Conservation (phyloP, 2,888 invertebrate genomes). For the Diogma glabrata region DNA sequence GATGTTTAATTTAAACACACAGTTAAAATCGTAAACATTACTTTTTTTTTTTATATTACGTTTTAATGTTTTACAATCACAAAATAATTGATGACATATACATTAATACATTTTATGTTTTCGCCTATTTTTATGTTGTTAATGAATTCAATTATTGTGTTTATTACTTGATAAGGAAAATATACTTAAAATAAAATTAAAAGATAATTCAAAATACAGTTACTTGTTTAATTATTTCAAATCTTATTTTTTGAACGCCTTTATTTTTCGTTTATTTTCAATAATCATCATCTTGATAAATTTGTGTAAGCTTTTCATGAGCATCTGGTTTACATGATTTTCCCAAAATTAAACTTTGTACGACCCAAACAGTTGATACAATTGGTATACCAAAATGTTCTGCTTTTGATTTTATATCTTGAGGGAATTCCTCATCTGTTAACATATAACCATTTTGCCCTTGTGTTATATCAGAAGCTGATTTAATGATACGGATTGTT, state of each 20-base stretch:
- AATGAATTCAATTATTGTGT: too few relatives aligned
- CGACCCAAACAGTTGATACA: slow-evolving; percentile 56
- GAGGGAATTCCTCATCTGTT: slow-evolving; percentile 50
- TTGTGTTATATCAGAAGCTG: slow-evolving; percentile 37
- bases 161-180: neutral
- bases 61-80: too few relatives aligned
- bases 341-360: slow-evolving; percentile 55
- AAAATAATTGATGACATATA: too few relatives aligned
- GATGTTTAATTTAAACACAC: too few relatives aligned
- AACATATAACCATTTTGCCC: slow-evolving; percentile 42
- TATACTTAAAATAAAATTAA: neutral
- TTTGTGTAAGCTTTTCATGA: slow-evolving; percentile 36
- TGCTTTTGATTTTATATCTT: slow-evolving; percentile 41
- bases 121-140: too few relatives aligned
- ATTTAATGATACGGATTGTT: slow-evolving; percentile 39
- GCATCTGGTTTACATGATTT: slow-evolving; percentile 39
- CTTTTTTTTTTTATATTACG: too few relatives aligned
- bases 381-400: slow-evolving; percentile 47
- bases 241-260: neutral
- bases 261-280: slow-evolving; percentile 5
- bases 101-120: too few relatives aligned
- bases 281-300: slow-evolving; percentile 20
- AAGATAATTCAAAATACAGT: neutral
- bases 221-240: slow-evolving; percentile 2
- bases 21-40: too few relatives aligned